Percentiles rank a stretch among this genome's conserved stretches.
Evolutionary conservation across 2,797 vertebrate species (phyloP).

Genomic region (Artibeus jamaicensis): DNA sequence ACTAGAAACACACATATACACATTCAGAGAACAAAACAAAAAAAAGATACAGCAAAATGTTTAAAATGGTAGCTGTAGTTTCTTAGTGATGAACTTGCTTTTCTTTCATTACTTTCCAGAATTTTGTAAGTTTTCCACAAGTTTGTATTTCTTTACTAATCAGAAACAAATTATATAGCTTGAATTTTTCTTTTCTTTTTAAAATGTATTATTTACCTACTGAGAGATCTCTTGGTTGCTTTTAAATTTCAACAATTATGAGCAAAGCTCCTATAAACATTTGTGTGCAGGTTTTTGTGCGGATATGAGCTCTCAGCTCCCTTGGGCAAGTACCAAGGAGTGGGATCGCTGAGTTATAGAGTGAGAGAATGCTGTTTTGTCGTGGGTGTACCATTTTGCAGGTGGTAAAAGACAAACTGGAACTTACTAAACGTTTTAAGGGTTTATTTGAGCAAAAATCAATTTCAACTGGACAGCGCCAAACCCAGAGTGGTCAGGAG

Average conservation of each 20-base stretch:
- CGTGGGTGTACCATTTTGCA: background rate
- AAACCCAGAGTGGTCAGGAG: background rate
- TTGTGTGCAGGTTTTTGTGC: background rate
- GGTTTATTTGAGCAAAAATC: background rate
- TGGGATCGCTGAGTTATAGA: background rate
- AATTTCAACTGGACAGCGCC: background rate
- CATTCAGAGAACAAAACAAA: background rate
- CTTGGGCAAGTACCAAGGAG: background rate
- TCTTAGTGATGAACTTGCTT: background rate
- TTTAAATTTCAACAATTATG: background rate
- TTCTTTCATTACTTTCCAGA: background rate
- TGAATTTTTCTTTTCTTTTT: background rate
- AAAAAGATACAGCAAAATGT: background rate
- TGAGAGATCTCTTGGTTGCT: background rate
- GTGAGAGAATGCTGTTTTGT: background rate
- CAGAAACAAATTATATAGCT: background rate
- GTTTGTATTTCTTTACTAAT: background rate
- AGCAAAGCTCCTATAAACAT: background rate
- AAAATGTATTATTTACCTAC: background rate
- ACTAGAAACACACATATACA: background rate
- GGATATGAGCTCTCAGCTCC: background rate
- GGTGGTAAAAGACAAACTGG: background rate
- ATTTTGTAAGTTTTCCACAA: background rate
- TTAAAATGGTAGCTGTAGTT: background rate
- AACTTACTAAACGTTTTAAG: background rate